phyloP scores from a whole-genome alignment of 2,113 vertebrate genomes.

The Mormyrus lacerda region DNA sequence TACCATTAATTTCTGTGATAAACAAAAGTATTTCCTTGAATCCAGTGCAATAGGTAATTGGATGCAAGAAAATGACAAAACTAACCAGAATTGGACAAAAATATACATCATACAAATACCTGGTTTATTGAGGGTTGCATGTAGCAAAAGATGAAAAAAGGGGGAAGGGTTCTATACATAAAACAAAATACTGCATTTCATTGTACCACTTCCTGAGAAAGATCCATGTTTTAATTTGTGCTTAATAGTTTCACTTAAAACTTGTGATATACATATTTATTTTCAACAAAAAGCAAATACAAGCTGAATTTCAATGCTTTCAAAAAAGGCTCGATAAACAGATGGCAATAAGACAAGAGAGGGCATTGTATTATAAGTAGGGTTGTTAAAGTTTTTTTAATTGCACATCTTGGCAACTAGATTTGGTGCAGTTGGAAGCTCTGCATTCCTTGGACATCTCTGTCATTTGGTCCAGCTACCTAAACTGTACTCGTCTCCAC shows the following conservation, averaged over 20 bases:
- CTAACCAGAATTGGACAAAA: background rate
- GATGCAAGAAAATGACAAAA: background rate
- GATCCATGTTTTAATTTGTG: background rate
- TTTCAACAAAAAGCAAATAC: background rate
- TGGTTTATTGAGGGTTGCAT: background rate
- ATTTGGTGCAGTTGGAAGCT: background rate
- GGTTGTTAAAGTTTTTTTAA: background rate
- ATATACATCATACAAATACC: background rate
- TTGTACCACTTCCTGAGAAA: background rate
- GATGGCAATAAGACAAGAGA: background rate
- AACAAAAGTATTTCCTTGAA: background rate
- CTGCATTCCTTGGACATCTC: no score
- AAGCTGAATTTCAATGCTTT: background rate
- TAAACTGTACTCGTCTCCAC: no score
- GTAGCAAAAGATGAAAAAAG: background rate
- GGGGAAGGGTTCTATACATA: background rate
- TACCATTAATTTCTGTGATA: background rate
- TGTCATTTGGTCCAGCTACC: no score
- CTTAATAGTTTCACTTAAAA: background rate
- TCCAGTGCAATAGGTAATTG: background rate
- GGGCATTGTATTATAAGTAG: background rate
- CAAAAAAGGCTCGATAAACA: background rate
- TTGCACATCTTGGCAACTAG: background rate
- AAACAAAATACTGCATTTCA: background rate
- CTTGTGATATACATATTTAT: background rate